phyloP scores from a whole-genome alignment of 2,797 vertebrate species.

The Alca torda region DNA sequence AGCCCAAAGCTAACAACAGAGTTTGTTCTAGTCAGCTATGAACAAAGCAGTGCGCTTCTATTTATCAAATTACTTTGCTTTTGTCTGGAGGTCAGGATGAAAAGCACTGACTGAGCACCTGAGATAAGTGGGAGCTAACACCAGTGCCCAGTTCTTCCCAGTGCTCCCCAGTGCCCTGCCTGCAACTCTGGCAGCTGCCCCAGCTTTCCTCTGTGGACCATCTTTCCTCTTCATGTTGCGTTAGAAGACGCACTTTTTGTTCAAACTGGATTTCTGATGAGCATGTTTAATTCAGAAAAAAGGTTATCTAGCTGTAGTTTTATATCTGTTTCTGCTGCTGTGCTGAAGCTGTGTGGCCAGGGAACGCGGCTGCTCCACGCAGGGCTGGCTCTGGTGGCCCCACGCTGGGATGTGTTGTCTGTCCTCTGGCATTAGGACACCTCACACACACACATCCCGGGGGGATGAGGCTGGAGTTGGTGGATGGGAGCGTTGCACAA shows the following conservation, averaged over 20 bases:
- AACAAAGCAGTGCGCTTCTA: neutral
- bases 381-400: neutral
- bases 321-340: neutral
- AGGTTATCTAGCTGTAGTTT: neutral
- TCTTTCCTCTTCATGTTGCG: neutral
- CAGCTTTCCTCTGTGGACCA: accelerated
- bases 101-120: neutral
- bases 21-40: neutral
- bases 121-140: neutral
- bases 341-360: neutral
- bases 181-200: neutral
- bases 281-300: neutral
- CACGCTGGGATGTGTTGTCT: accelerated
- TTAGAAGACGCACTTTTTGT: neutral
- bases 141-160: neutral
- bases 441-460: accelerated
- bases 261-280: neutral
- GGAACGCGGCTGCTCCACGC: accelerated
- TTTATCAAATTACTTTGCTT: neutral
- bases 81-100: neutral
- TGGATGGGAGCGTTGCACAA: neutral
- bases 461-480: neutral
- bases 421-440: neutral
- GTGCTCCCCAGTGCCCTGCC: neutral
- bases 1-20: neutral